Evolutionary conservation across 2,888 invertebrate genomes (phyloP).

Genomic region (Digitonthophagus gazella): DNA sequence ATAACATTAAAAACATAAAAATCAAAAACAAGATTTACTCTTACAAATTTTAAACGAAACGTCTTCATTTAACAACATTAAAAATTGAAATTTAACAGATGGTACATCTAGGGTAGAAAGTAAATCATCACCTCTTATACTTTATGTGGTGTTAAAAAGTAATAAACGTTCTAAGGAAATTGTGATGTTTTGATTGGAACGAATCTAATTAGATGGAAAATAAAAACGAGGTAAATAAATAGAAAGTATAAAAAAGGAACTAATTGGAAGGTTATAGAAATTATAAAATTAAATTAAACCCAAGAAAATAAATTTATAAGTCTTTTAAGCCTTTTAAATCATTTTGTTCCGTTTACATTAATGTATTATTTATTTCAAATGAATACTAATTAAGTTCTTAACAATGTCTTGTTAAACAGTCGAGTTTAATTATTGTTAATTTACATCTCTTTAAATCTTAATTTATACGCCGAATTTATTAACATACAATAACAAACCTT

Average conservation of each 20-base stretch:
- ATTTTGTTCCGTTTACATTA: neutral
- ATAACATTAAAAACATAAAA: too few species aligned
- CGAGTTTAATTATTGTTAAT: neutral
- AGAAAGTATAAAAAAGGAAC: too few species aligned
- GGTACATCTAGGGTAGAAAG: neutral
- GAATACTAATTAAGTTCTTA: neutral
- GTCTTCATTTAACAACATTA: neutral
- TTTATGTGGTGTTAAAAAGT: neutral
- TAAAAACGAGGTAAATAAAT: too few species aligned
- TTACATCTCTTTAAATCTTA: neutral
- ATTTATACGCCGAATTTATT: neutral
- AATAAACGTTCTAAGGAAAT: too few species aligned
- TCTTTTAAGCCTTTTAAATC: neutral
- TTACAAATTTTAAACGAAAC: neutral
- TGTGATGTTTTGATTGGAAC: too few species aligned
- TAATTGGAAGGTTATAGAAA: too few species aligned
- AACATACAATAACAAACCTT: neutral
- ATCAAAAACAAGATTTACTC: too few species aligned
- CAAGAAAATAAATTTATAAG: neutral
- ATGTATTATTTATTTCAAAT: neutral
- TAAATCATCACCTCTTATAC: neutral
- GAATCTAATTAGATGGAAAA: too few species aligned
- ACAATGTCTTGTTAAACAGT: neutral
- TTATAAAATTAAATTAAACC: too few species aligned
- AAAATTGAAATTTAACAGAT: neutral